A percentile compares a stretch with the other conserved stretches of the same genome.
phyloP scores from a whole-genome alignment of 2,113 vertebrate species.

The Bostrychus sinensis region DNA sequence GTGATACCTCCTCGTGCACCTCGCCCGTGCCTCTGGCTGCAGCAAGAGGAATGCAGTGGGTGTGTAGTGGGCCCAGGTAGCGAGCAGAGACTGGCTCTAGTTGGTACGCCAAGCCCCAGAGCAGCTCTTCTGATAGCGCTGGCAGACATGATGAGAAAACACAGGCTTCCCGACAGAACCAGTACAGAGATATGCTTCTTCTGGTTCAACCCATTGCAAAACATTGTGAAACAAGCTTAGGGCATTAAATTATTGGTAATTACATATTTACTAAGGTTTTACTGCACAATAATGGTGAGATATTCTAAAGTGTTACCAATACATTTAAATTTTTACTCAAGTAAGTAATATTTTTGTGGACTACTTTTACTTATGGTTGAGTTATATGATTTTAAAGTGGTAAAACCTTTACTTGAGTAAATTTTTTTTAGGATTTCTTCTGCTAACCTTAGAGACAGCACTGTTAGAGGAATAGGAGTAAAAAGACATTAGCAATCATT shows the following conservation, averaged over 20 bases:
- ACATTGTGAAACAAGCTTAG: background rate
- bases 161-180: slow-evolving; percentile 36
- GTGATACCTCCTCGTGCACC: slow-evolving; percentile 40
- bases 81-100: slow-evolving; percentile 69
- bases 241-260: background rate
- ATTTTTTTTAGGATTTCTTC: too few relatives aligned
- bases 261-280: too few relatives aligned
- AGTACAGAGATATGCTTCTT: background rate
- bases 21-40: slow-evolving; percentile 54
- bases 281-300: too few relatives aligned
- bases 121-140: slow-evolving; percentile 33
- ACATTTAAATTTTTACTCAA: too few relatives aligned
- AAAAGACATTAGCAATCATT: too few relatives aligned
- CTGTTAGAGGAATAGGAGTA: too few relatives aligned
- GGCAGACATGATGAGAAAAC: slow-evolving; percentile 42
- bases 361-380: too few relatives aligned
- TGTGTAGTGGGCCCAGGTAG: slow-evolving; percentile 57
- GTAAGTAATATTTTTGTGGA: too few relatives aligned
- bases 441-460: too few relatives aligned
- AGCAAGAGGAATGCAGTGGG: slow-evolving; percentile 67
- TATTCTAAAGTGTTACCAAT: too few relatives aligned
- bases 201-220: background rate
- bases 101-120: slow-evolving; percentile 57
- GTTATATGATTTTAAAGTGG: too few relatives aligned
- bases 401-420: too few relatives aligned